A percentile compares a stretch with the other conserved stretches of the same genome.
phyloP scores from a whole-genome alignment of 2,797 vertebrate genomes.

The Aplochiton taeniatus region DNA sequence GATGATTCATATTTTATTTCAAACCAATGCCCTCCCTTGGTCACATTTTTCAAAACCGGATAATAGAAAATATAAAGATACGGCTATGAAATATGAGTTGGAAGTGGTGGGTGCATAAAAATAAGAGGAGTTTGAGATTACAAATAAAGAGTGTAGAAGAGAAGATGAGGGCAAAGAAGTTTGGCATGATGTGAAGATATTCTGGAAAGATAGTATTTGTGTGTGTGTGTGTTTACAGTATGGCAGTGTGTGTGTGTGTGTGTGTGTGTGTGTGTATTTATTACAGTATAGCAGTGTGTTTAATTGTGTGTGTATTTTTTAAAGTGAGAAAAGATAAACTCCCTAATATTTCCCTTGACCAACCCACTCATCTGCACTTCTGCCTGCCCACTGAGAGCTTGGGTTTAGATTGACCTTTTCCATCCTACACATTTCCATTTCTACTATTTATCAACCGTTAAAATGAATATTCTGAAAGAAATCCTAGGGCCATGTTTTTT shows the following conservation, averaged over 20 bases:
- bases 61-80: conserved; percentile 82
- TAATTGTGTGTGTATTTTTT: neutral
- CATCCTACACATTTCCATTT: conserved; percentile 12
- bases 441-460: conserved; percentile 12
- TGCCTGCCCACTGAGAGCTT: conserved; percentile 37
- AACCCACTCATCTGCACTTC: conserved; percentile 35
- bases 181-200: conserved; percentile 39
- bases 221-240: conserved; percentile 11
- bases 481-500: neutral
- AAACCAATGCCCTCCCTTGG: conserved; percentile 62
- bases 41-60: conserved; percentile 75
- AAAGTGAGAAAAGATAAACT: no score
- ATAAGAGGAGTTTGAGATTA: conserved; percentile 77
- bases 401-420: conserved; percentile 34
- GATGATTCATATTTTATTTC: conserved; percentile 78
- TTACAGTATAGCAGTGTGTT: no score
- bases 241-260: conserved; percentile 2
- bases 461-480: neutral
- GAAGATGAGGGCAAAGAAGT: conserved; percentile 51
- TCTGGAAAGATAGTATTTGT: conserved; percentile 47
- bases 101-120: conserved; percentile 75
- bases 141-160: conserved; percentile 73
- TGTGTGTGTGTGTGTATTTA: conserved; percentile 42
- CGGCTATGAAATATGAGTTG: conserved; percentile 75
- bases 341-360: conserved; percentile 37